Base-by-base conservation (phyloP, 2,888 invertebrate species). In the Orchesellides sinensis region DNA sequence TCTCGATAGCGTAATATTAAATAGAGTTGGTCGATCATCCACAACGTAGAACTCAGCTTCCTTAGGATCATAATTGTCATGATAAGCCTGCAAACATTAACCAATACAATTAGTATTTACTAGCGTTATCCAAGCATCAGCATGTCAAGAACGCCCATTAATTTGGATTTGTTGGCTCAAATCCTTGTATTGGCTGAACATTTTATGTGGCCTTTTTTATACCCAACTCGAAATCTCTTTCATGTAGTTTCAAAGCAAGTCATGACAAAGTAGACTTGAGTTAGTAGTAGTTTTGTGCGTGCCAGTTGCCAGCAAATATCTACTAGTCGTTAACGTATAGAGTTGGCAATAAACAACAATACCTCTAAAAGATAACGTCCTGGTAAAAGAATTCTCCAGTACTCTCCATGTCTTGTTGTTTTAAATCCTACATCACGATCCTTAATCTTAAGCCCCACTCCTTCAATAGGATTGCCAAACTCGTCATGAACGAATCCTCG, bases 351-450 rank as follows among this genome's bases (percentile, higher is more conserved):
- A 40, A 40, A 40, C 40, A 40, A 40, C 40, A 40, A 14, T 90
- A 96, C 97, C 92, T 96, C 94, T 14, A 97, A 91, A 88, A 93
- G 94, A 90, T 98, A 98, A 70, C 93, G 92, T 86, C 97, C 97
- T 0, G 98, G 97, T 83, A 97, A 90, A 23, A 98, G 91, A 83
- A 98, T 94, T 89, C 97, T 93, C 97, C 97, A 98, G 91, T 95
- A 98, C 90, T 98, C 98, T n/a, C 98, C 98, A 90, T 95, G 94
- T 89, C 95, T 94, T 8, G 96, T 96, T 69, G 95, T 95, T 90
- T 94, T 94, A 90, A 96, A 96, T 68, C 94, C 93, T 87, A 96
- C 95, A 89, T 96, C 95, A 66, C 97, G 93, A 0, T 94, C 94
- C 89, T 94, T 94, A 47, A 98, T 93, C 89, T 94, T 94, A 83